Base-by-base conservation (phyloP, 2,888 invertebrate genomes). In the Monoplex corrugatus region DNA sequence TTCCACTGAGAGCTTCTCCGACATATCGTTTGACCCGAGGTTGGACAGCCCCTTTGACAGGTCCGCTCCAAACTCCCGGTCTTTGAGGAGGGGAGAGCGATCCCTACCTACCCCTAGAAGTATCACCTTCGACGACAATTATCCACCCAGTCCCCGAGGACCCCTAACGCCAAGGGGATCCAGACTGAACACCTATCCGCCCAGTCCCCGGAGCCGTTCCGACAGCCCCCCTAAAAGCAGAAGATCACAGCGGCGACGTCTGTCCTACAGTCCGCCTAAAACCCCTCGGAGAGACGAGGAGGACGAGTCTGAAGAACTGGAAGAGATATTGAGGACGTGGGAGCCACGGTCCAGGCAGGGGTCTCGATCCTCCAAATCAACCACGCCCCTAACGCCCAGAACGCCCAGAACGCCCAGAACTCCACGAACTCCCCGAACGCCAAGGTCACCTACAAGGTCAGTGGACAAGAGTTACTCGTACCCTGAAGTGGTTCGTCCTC, bases 151-250 rank as follows among this genome's bases (percentile, higher is more conserved):
- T 13, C 82, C 82, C 19, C 28, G 82, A 82, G 82, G 82, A 28
- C 45, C 19, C 2, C 32, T 10, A n/a, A n/a, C 82, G 23, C 82
- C 82, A 1, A 82, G 82, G 32, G 1, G 13, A 2, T 23, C 82
- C 45, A 1, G 82, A 13, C 44, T n/a, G 16, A 45, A 45, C 44
- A 82, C 8, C 82, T 82, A 45, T 32, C 82, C 82, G 1, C 45
- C 82, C 45, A 82, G 82, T 19, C 82, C 82, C 23, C 82, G 82
- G 44, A 82, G 82, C 45, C 45, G 82, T 2, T 82, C 82, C 44
- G 3, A 3, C 28, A 45, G 82, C n/a, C 45, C 82, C 2, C 82
- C 82, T 32, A 82, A 45, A 32, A 40, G 43, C 40, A 82, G 13
- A 40, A 19, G 16, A 6, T 16, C 19, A 68, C 68, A 16, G n/a